Evolutionary conservation across 2,888 invertebrate species (phyloP), one percentile per base, ranked within the genome.

Genomic region (Hemithea aestivaria): DNA sequence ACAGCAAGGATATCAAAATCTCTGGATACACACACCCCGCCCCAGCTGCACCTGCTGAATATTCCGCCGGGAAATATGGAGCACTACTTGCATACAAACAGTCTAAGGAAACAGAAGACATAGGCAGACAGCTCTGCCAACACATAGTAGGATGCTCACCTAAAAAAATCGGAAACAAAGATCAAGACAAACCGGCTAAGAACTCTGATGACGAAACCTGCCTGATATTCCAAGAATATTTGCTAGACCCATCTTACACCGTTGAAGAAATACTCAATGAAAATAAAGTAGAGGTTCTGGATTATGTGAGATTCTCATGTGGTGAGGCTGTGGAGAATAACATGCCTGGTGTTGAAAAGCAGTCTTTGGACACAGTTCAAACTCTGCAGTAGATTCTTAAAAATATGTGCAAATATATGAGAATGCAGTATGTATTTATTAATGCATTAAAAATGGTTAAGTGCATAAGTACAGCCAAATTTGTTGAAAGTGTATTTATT

Each of bases 61-160:
- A 90, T 31, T 90, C 91, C 11, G 78, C 91, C 8, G 98, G 98
- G 29, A 95, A 93, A 80, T 96, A 96, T 72, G 97, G 95, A 20
- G 93, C 96, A 0, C 66, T 98, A 28, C 84, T 97, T 0, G 94
- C 94, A 10, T 92, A 93, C 63, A 90, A 84, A 66, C 87, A 80
- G 57, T 62, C 61, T 29, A 67, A 55, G 37, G 77, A 64, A 28
- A 59, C 69, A 1, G 77, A 87, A 27, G 79, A 87, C 36, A 62
- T 94, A 6, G 93, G 93, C 9, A 90, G 90, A 53, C 92, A 95
- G 61, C 73, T 98, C 5, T 96, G 97, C 67, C 97, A 98, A 70
- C 98, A 98, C 66, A 91, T 98, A 58, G 95, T 98, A 10, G 97
- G 96, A 20, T 92, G 96, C 90, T 93, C 93, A 57, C 96, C 96